Conservation (phyloP, 2,888 invertebrate genomes). For the Lysandra bellargus region DNA sequence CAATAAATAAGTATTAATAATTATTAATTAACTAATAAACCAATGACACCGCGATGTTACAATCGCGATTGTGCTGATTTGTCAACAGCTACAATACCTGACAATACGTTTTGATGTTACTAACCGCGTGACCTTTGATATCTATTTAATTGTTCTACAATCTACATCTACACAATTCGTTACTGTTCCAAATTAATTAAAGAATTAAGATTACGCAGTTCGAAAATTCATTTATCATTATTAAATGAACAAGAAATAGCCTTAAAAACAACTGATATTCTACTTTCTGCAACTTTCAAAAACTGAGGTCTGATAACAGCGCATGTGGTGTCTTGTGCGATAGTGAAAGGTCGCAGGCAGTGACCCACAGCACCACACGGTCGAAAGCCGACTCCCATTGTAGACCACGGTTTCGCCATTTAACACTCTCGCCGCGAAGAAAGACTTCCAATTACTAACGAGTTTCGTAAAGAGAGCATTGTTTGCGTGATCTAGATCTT, state of each 20-base stretch:
- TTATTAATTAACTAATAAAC: neutral
- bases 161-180: neutral
- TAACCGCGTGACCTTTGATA: neutral
- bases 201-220: neutral
- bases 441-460: constrained; percentile 66
- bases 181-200: too few species aligned
- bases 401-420: constrained; percentile 67
- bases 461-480: constrained; percentile 72
- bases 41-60: neutral
- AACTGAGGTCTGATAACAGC: neutral
- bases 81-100: neutral
- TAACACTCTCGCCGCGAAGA: constrained; percentile 72
- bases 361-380: constrained; percentile 58
- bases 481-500: constrained; percentile 74
- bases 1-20: neutral
- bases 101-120: neutral
- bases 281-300: neutral
- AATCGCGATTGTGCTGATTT: constrained; percentile 1
- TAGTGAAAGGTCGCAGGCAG: constrained; percentile 68
- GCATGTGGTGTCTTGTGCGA: neutral
- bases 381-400: constrained; percentile 57
- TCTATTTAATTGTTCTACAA: neutral
- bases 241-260: too few species aligned
- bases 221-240: too few species aligned
- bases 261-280: too few species aligned